These are phyloP conservation scores for Xiphorhynchus elegans DNA, from an alignment of 2,113 vertebrate genomes.

Conservation along the genomic window DNA sequence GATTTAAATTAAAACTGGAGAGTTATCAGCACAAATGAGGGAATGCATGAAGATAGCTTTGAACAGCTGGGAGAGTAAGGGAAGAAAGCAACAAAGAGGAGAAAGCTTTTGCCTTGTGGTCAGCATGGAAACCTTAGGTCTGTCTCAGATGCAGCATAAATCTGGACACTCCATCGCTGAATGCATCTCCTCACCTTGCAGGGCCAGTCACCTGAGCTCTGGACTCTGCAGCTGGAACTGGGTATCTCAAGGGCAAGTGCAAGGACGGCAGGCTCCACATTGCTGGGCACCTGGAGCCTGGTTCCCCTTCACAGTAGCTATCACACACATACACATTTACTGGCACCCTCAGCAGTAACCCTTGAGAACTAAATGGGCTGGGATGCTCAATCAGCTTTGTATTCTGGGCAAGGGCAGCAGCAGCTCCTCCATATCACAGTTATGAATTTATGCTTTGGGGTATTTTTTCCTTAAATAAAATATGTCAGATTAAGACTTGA, in stretches of 20 bases:
- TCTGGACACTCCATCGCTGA: accelerated
- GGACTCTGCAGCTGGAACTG: accelerated
- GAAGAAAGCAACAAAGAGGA: not conserved
- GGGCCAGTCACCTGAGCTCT: not conserved
- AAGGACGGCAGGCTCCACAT: accelerated
- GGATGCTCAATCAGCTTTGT: not conserved
- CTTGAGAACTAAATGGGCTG: not conserved
- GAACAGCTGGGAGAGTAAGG: not conserved
- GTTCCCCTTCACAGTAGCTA: not conserved
- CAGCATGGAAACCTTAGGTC: not conserved
- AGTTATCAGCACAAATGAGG: not conserved
- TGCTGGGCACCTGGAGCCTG: too few species aligned
- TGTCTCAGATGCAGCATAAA: not conserved
- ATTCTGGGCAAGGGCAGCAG: not conserved
- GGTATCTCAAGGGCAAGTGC: not conserved
- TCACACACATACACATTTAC: too few species aligned
- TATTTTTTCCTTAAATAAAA: not conserved
- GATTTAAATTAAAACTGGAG: not conserved
- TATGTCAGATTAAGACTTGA: not conserved
- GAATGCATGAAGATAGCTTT: not conserved
- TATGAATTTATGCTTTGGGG: not conserved
- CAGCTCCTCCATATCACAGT: not conserved
- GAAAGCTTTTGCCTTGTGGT: not conserved
- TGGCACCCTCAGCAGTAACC: not conserved
- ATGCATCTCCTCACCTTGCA: not conserved